phyloP scores from a whole-genome alignment of 37 sponge, comb jelly and placozoan species.

The Ephydatia muelleri region DNA sequence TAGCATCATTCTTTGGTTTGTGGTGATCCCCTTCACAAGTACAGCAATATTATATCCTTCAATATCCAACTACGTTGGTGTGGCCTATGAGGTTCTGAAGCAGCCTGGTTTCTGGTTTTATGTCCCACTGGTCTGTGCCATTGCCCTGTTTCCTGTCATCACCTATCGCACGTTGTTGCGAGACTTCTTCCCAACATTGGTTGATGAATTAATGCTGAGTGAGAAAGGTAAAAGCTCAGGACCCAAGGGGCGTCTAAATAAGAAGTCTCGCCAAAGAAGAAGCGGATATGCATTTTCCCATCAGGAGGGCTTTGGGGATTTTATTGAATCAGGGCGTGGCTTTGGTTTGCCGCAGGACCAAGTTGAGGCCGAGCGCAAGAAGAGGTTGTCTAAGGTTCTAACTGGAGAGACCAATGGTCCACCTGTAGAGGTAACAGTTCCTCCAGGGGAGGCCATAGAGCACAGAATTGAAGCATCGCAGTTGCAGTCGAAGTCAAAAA shows the following conservation, averaged over 20 bases:
- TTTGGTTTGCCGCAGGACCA: slow-evolving; percentile 26
- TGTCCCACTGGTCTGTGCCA: slow-evolving; percentile 48
- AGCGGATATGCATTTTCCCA: slow-evolving; percentile 91
- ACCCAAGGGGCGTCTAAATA: not conserved
- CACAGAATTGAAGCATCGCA: not conserved
- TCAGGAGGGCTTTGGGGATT: slow-evolving; percentile 67
- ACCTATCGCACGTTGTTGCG: slow-evolving; percentile 30
- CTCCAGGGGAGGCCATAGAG: not conserved
- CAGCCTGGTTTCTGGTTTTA: slow-evolving; percentile 85
- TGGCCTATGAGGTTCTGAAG: slow-evolving; percentile 49
- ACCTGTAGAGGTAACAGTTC: not conserved
- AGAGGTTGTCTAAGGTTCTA: not conserved
- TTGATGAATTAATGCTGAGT: slow-evolving; percentile 77
- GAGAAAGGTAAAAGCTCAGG: slow-evolving; percentile 24
- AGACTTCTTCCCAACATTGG: slow-evolving; percentile 58
- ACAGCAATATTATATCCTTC: not conserved
- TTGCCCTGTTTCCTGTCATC: slow-evolving; percentile 80
- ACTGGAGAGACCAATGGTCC: not conserved
- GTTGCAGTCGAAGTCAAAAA: not conserved
- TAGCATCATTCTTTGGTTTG: slow-evolving; percentile 88
- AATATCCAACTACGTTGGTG: slow-evolving; percentile 47
- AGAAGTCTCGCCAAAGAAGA: not conserved
- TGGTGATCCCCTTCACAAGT: slow-evolving; percentile 48
- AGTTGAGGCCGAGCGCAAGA: slow-evolving; percentile 17
- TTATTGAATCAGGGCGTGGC: slow-evolving; percentile 65